Base-by-base conservation (phyloP, 2,888 invertebrate species). In the Sinhomidia bicolor region DNA sequence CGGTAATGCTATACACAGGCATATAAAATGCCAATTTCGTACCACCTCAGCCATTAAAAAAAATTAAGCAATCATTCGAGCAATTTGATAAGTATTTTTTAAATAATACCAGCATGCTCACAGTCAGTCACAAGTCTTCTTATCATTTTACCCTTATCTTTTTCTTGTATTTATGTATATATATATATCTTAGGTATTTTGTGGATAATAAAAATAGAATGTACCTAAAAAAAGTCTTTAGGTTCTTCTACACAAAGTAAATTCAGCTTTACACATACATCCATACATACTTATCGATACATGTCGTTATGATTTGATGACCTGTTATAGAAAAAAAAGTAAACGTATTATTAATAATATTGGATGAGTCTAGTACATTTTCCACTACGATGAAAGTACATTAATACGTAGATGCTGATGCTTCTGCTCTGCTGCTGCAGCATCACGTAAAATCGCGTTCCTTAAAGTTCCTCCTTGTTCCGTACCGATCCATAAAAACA, bases 401-500 rank as follows among this genome's bases (percentile, higher is more conserved):
- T 23, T 7, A 9, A 54, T 54, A n/a, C 17, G 14, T 47, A 47
- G 3, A 14, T 47, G 14, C 14, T 47, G 14, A 47, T 47, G n/a
- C n/a, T n/a, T n/a, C n/a, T n/a, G n/a, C n/a, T n/a, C n/a, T n/a
- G n/a, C n/a, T 14, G 14, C 47, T 47, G 47, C 47, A 47, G 26
- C 20, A 41, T 10, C n/a, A 17, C 36, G 7, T 65, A 9, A 60
- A 20, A 2, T 20, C 62, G 60, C 12, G 2, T 54, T 41, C 57
- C 29, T 32, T 54, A 29, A 71, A 51, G 57, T 79, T 79, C 60
- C 29, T 54, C 32, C 76, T 79, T 10, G 57, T 36, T 78, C 17
- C 32, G 76, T 76, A 51, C 60, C 20, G 60, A 68, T 79, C 85
- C 79, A 85, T 51, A 79, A 85, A 54, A 68, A 44, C 14, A 36